Evolutionary conservation across 1,140 invertebrate species (phyloP), one percentile per base, ranked within the genome.

Genomic region (Trinorchestia longiramus): DNA sequence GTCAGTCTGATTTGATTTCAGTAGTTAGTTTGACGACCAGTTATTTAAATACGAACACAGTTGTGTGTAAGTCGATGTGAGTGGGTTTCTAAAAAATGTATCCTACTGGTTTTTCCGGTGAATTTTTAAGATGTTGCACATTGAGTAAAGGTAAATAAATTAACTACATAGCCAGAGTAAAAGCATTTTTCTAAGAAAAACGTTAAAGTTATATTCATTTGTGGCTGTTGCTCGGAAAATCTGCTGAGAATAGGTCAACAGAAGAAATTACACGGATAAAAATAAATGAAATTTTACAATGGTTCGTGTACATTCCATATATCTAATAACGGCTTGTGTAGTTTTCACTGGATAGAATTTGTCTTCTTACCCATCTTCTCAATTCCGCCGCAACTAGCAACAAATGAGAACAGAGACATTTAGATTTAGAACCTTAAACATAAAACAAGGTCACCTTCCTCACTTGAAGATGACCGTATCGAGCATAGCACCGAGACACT

Each of bases 401-500:
- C 36, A 77, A 77, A 77, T 77, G 36, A 77, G 62, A 77, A 77
- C 62, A 77, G 28, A 77, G 11, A 77, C 47, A 53, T 28, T 77
- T 77, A 77, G 15, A 77, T 28, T 1, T 77, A 36, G 62, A 36
- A 77, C 62, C 62, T 3, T 77, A 11, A 77, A 77, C 15, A 77
- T 3, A 77, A 77, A 36, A 36, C 1, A 23, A 28, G 15, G 3
- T 36, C 62, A 23, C 3, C 88, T 41, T 19, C 43, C 43, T 98
- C 98, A 99, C 98, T 99, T 98, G 97, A 99, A 99, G 95, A 99
- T 99, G 97, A 99, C 99, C 43, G 99, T 99, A 97, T 99, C 99
- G 43, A 99, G 98, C 99, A 99, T 99, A 42, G 99, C 99, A 97
- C 99, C 99, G 97, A 99, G 98, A 97, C 99, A 99, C 97, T 99